Percentiles rank a stretch among this genome's conserved stretches.
Evolutionary conservation across 1,140 invertebrate genomes (phyloP).

Genomic region (Drusus annulatus): DNA sequence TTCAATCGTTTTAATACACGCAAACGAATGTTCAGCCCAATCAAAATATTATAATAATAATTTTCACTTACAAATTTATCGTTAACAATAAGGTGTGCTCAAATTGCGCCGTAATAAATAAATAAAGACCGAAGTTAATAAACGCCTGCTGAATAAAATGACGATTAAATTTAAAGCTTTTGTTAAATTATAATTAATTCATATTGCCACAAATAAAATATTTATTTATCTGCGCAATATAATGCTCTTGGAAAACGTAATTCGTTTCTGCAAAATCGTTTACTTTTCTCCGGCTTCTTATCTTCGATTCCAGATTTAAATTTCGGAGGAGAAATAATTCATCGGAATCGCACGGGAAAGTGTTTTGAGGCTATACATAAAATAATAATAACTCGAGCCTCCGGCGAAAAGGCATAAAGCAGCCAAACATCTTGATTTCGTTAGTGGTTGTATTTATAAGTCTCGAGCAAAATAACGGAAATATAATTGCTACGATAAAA

Average conservation of each 20-base stretch:
- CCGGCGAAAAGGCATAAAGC: constrained; percentile 38
- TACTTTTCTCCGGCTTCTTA: constrained; percentile 43
- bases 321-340: constrained; percentile 51
- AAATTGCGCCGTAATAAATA: no score
- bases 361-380: constrained; percentile 54
- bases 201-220: no score
- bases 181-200: no score
- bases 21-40: no score
- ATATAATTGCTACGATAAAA: constrained; percentile 58
- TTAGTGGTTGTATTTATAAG: constrained; percentile 57
- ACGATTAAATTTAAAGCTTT: no score
- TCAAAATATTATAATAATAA: no score
- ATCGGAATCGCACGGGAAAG: constrained; percentile 46
- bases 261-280: constrained; percentile 22
- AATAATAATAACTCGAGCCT: constrained; percentile 56
- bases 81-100: no score
- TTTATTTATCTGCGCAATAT: no score
- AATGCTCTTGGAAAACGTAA: background rate
- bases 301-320: constrained; percentile 51
- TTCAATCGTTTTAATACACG: no score
- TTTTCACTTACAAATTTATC: no score
- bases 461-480: constrained; percentile 57
- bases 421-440: constrained; percentile 55
- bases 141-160: no score
- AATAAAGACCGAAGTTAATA: no score